Percentiles rank a stretch among this genome's conserved stretches.
Conservation (phyloP, 1,140 invertebrate species). For the Cyclargus thomasi region DNA sequence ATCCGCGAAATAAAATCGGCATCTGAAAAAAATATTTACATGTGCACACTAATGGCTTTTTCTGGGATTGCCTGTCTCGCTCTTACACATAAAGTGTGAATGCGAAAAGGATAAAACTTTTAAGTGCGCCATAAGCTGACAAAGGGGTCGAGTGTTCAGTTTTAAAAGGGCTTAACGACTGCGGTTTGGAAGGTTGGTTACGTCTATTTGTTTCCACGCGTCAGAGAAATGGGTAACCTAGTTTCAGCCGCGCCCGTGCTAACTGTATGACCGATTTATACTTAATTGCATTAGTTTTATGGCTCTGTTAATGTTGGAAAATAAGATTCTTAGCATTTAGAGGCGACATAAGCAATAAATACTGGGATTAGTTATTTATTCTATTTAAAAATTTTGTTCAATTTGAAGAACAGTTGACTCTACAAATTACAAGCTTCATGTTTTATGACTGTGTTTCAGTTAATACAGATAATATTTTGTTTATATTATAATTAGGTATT, state of each 20-base stretch:
- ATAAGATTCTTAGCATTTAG: not conserved
- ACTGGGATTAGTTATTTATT: too few relatives aligned
- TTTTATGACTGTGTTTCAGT: too few relatives aligned
- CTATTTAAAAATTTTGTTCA: too few relatives aligned
- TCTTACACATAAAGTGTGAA: slow-evolving; percentile 18
- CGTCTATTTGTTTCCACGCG: slow-evolving; percentile 37
- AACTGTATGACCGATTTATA: slow-evolving; percentile 37
- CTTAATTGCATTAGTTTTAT: slow-evolving; percentile 54
- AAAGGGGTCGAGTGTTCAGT: slow-evolving; percentile 36
- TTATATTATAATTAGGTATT: too few relatives aligned
- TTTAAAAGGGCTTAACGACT: slow-evolving; percentile 43
- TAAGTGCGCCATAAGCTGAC: slow-evolving; percentile 22
- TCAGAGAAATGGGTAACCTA: slow-evolving; percentile 64
- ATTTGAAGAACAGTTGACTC: too few relatives aligned
- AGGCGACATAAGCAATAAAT: too few relatives aligned
- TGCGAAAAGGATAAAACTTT: slow-evolving; percentile 18
- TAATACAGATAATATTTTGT: too few relatives aligned
- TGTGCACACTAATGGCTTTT: not conserved
- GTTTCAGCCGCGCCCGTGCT: slow-evolving; percentile 53
- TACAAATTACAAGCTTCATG: too few relatives aligned
- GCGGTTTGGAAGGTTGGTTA: slow-evolving; percentile 30
- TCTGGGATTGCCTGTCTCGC: slow-evolving; percentile 19
- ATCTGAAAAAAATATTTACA: not conserved
- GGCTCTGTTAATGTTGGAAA: slow-evolving; percentile 21
- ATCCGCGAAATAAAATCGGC: slow-evolving; percentile 22